phyloP scores from a whole-genome alignment of 1,140 invertebrate genomes.

The Ips nitidus region DNA sequence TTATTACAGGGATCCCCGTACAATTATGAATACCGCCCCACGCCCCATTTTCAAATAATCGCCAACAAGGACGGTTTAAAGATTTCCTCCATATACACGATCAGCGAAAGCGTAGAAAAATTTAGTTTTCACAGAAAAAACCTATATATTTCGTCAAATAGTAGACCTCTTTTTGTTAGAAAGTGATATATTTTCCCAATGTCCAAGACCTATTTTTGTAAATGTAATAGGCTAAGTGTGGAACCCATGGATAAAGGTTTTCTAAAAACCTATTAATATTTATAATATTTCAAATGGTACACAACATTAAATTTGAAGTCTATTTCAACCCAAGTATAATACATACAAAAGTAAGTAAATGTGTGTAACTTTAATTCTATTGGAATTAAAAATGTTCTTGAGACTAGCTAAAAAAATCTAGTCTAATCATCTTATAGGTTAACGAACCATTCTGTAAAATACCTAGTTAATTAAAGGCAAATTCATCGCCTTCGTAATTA shows the following conservation, averaged over 20 bases:
- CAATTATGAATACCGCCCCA: slow-evolving; percentile 32
- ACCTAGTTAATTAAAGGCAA: no score
- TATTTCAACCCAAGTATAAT: no score
- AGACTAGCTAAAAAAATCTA: background rate
- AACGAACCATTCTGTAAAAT: no score
- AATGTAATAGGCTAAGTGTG: background rate
- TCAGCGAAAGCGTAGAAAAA: slow-evolving; percentile 51
- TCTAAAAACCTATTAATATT: background rate
- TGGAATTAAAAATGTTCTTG: background rate
- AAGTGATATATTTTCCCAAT: slow-evolving; percentile 43
- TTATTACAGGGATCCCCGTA: slow-evolving; percentile 42
- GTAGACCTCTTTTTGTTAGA: slow-evolving; percentile 52
- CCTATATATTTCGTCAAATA: slow-evolving; percentile 51
- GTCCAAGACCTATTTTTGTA: slow-evolving; percentile 48
- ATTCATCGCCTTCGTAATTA: no score
- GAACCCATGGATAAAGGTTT: slow-evolving; percentile 31
- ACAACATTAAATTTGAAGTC: no score
- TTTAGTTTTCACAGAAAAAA: slow-evolving; percentile 49
- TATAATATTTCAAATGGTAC: no score
- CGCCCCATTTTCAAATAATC: slow-evolving; percentile 57
- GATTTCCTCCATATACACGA: slow-evolving; percentile 56
- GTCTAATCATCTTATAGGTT: background rate
- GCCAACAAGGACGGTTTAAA: slow-evolving; percentile 56
- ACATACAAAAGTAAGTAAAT: no score
- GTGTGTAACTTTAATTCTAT: background rate